Evolutionary conservation across 2,888 invertebrate genomes (phyloP).

Genomic region (Brassicogethes aeneus): DNA sequence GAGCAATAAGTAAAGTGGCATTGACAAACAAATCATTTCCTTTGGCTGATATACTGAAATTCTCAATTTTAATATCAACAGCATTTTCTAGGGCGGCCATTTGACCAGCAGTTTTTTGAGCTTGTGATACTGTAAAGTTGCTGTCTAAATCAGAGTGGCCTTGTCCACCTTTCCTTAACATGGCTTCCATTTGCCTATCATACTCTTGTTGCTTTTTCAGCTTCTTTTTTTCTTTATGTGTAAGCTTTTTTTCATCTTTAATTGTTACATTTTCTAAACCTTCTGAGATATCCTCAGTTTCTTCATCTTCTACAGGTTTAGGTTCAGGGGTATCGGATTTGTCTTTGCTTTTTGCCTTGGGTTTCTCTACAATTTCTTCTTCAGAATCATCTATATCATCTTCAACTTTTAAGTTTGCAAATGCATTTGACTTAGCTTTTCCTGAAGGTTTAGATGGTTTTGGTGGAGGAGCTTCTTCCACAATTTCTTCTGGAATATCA

Average conservation of each 20-base stretch:
- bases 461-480: constrained; percentile 5
- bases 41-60: constrained; percentile 94
- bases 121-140: constrained; percentile 92
- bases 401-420: not conserved
- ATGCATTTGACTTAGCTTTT: constrained; percentile 3
- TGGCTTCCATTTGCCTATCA: constrained; percentile 75
- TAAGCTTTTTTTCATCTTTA: constrained; percentile 60
- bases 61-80: constrained; percentile 96
- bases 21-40: constrained; percentile 97
- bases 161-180: constrained; percentile 80
- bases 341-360: constrained; percentile 10
- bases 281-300: constrained; percentile 9
- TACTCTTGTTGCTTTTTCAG: constrained; percentile 82
- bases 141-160: constrained; percentile 84
- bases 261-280: constrained; percentile 10
- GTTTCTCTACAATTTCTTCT: constrained; percentile 14
- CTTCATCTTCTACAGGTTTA: constrained; percentile 7
- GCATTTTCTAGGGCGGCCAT: constrained; percentile 82
- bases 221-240: constrained; percentile 88
- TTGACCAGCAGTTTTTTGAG: constrained; percentile 65
- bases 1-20: constrained; percentile 86
- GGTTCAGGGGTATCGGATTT: constrained; percentile 5
- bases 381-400: constrained; percentile 11
- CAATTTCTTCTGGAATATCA: constrained; percentile 15
- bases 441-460: constrained; percentile 1